Evolutionary conservation across 1,140 invertebrate species (phyloP).

Genomic region (Pseudomyrmex flavicornis): DNA sequence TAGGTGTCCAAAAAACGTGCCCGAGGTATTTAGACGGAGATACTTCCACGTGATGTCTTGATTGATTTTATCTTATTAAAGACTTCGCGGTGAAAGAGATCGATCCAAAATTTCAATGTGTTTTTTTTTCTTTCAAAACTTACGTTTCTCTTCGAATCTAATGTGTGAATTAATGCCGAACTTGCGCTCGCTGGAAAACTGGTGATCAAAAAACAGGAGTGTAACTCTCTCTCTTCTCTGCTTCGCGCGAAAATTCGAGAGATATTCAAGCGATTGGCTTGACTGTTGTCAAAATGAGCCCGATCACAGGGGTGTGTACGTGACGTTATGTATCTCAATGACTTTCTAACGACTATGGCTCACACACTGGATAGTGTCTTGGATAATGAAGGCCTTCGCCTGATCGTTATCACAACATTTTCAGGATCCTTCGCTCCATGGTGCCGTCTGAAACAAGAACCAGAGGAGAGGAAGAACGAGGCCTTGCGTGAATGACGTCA

Average conservation of each 20-base stretch:
- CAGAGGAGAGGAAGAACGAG: conserved; percentile 36
- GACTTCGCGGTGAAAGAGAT: neutral
- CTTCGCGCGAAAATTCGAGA: conserved; percentile 13
- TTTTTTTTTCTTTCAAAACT: neutral
- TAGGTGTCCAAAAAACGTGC: neutral
- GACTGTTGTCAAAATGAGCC: neutral
- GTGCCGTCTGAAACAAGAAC: conserved; percentile 64
- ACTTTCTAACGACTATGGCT: conserved; percentile 76
- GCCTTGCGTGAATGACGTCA: conserved; percentile 55
- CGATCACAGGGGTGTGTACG: neutral
- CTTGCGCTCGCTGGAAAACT: neutral
- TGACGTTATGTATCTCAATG: conserved; percentile 17
- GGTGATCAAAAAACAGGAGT: neutral
- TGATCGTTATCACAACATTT: conserved; percentile 82
- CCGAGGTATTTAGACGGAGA: neutral
- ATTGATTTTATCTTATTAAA: conserved; percentile 40
- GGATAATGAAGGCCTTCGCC: conserved; percentile 75
- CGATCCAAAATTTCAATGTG: neutral
- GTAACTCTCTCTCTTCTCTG: neutral
- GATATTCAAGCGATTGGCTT: neutral
- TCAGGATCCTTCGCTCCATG: conserved; percentile 82
- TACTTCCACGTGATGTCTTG: conserved; percentile 4
- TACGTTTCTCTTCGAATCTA: neutral
- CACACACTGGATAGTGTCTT: conserved; percentile 83
- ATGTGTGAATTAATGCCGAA: neutral